Evolutionary conservation across 2,113 vertebrate genomes (phyloP).

Genomic region (Lycocorax pyrrhopterus): DNA sequence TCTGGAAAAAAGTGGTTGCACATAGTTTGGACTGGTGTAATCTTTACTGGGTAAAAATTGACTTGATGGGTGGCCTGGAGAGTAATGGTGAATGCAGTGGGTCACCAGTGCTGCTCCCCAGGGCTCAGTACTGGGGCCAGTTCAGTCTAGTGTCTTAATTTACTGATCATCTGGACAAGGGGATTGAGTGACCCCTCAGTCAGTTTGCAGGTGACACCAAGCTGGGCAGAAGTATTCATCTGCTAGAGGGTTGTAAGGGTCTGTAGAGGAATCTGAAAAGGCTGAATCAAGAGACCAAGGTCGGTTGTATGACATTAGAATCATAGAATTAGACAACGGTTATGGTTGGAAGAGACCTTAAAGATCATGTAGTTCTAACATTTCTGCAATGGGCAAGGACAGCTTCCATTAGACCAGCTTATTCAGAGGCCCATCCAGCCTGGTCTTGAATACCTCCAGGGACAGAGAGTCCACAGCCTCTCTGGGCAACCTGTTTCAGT

Average conservation of each 20-base stretch:
- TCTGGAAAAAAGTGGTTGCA: not conserved
- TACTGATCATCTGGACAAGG: not conserved
- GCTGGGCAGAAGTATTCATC: not conserved
- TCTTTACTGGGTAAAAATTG: not conserved
- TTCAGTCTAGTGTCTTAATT: not conserved
- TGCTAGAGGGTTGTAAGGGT: not conserved
- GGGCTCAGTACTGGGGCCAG: not conserved
- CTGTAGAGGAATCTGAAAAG: not conserved
- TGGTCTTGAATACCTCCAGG: not conserved
- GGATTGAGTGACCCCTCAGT: not conserved
- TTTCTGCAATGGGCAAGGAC: not conserved
- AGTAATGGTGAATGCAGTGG: too few relatives aligned
- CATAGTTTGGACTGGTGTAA: not conserved
- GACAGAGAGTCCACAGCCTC: not conserved
- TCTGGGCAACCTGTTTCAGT: not conserved
- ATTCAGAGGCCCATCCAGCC: not conserved
- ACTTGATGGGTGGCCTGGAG: not conserved
- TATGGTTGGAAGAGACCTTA: not conserved
- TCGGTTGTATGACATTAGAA: not conserved
- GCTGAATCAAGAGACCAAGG: not conserved
- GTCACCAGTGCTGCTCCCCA: not conserved
- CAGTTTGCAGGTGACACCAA: not conserved
- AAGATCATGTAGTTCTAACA: not conserved
- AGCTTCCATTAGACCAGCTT: not conserved
- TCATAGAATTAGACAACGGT: not conserved